Evolutionary conservation across 2,113 vertebrate species (phyloP).

Genomic region (Ailurus styani): DNA sequence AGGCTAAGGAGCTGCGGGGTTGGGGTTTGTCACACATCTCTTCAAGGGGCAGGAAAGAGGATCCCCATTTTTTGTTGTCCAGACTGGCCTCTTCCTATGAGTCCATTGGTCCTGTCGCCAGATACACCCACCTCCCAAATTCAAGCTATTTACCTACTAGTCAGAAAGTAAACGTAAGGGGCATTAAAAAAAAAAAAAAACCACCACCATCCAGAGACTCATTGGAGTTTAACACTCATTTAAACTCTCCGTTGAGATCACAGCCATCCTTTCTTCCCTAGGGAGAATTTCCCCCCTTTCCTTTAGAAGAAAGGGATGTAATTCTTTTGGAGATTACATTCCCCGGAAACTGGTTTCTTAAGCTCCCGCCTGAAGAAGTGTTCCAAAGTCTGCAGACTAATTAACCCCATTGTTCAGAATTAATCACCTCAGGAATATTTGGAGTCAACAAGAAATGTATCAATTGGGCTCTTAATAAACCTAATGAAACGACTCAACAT

Average conservation of each 20-base stretch:
- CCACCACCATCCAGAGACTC: not conserved
- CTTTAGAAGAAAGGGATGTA: constrained; percentile 66
- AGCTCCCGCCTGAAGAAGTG: constrained; percentile 62
- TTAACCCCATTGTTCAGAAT: constrained; percentile 78
- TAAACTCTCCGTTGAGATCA: constrained; percentile 47
- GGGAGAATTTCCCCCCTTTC: constrained; percentile 34
- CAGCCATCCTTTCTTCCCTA: constrained; percentile 52
- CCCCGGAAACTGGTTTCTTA: constrained; percentile 71
- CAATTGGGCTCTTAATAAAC: constrained; percentile 75
- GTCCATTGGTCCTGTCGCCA: not conserved
- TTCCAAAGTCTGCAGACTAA: constrained; percentile 72
- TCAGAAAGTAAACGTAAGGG: not conserved
- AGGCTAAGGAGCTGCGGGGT: not conserved
- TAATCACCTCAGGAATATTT: constrained; percentile 77
- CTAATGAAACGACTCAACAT: constrained; percentile 58
- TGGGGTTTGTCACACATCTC: not conserved
- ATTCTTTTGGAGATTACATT: constrained; percentile 73
- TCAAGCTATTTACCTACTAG: constrained; percentile 40
- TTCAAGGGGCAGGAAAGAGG: not conserved
- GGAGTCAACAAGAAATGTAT: constrained; percentile 78
- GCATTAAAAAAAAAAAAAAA: not conserved
- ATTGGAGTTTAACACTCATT: constrained; percentile 52
- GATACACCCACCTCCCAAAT: not conserved
- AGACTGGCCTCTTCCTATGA: not conserved
- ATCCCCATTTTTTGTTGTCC: not conserved